phyloP scores from a whole-genome alignment of 2,113 vertebrate species.

The Crotalus viridis region DNA sequence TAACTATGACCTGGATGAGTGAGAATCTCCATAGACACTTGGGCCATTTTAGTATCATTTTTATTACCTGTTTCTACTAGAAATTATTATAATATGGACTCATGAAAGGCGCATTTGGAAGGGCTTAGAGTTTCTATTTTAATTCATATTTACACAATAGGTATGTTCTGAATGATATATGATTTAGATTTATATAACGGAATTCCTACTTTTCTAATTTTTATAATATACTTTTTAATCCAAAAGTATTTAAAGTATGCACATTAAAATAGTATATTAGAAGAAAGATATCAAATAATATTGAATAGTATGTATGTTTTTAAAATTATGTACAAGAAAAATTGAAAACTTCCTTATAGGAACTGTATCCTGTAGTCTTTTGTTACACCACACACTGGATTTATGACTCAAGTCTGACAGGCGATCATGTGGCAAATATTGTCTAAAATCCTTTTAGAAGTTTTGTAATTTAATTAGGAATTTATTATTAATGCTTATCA shows the following conservation, averaged over 20 bases:
- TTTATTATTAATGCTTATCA: constrained; percentile 8
- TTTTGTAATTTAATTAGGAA: constrained; percentile 2
- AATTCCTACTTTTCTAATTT: background rate
- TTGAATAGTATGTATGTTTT: background rate
- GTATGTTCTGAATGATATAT: no score
- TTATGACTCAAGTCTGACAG: background rate
- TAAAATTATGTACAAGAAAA: background rate
- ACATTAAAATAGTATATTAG: no score
- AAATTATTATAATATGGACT: no score
- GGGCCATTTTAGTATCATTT: no score
- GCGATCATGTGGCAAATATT: background rate
- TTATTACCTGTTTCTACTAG: no score
- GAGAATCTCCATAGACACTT: no score
- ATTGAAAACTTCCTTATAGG: background rate
- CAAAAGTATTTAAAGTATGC: no score
- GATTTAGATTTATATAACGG: background rate
- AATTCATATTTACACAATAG: no score
- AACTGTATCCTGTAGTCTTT: background rate
- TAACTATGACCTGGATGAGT: no score
- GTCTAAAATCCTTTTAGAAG: background rate
- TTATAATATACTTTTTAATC: background rate
- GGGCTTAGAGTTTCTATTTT: no score
- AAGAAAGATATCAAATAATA: background rate
- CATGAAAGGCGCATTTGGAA: no score
- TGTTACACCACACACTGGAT: background rate